These are phyloP conservation scores for Arvicanthis niloticus DNA, from an alignment of 2,113 vertebrate genomes.

Conservation along the genomic window DNA sequence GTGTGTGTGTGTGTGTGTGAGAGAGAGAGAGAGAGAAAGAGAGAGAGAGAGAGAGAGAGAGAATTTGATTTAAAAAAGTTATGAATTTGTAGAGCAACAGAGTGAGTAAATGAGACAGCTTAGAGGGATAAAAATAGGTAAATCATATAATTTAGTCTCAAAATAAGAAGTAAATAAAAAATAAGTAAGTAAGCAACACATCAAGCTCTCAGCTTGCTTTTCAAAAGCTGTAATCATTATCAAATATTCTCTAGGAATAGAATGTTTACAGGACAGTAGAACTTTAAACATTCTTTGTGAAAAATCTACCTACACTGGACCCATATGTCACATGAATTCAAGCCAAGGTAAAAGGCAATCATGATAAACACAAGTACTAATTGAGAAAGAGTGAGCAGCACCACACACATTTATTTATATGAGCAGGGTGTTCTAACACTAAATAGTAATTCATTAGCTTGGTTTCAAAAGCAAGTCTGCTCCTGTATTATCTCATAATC, in stretches of 20 bases:
- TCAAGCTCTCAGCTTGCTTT: not conserved
- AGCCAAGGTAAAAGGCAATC: not conserved
- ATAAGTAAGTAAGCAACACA: not conserved
- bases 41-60: too few relatives aligned
- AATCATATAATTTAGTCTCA: not conserved
- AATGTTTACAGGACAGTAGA: not conserved
- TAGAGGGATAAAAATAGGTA: too few relatives aligned
- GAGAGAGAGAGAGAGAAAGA: too few relatives aligned
- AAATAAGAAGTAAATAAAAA: not conserved
- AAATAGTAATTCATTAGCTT: not conserved
- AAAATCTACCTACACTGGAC: not conserved
- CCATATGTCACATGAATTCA: not conserved
- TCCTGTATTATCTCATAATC: not conserved
- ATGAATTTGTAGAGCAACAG: not conserved
- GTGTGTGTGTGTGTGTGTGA: not conserved
- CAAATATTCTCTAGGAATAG: not conserved
- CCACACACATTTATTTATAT: not conserved
- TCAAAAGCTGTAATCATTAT: not conserved
- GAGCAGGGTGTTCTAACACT: not conserved
- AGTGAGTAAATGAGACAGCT: not conserved
- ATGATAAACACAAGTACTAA: not conserved
- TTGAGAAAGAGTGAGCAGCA: not conserved
- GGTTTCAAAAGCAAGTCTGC: not conserved
- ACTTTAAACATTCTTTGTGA: not conserved
- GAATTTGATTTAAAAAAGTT: too few relatives aligned